Percentiles rank a stretch among this genome's conserved stretches.
Evolutionary conservation across 2,797 vertebrate species (phyloP).

Genomic region (Rhinella marina): DNA sequence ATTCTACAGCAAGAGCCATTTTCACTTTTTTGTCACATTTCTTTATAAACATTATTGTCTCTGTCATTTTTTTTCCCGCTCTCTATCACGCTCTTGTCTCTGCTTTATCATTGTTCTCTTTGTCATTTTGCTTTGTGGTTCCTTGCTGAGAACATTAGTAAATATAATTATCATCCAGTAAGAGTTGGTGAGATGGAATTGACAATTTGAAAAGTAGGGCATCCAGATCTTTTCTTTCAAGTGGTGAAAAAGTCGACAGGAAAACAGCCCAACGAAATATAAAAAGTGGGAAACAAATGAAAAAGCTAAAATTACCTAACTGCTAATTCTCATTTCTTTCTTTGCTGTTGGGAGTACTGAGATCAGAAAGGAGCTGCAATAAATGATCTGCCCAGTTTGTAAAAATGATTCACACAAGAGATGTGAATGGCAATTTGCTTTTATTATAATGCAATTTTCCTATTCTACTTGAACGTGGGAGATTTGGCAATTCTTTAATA

Average conservation of each 20-base stretch:
- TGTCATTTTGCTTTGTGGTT: neutral
- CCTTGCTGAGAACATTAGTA: slow-evolving; percentile 14
- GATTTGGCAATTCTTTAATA: neutral
- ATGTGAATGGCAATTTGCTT: neutral
- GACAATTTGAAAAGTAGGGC: slow-evolving; percentile 44
- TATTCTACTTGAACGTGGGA: neutral
- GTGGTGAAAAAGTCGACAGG: neutral
- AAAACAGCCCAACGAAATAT: neutral
- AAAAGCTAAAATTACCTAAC: neutral
- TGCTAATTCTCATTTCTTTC: neutral
- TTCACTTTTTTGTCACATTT: slow-evolving; percentile 8
- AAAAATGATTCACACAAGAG: neutral
- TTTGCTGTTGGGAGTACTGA: neutral
- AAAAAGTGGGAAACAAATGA: neutral
- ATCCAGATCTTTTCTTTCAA: slow-evolving; percentile 11
- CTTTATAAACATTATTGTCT: slow-evolving; percentile 29
- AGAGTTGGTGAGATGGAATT: neutral
- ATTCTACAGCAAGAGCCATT: neutral
- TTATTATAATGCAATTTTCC: neutral
- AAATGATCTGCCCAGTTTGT: neutral
- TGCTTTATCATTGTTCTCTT: slow-evolving; percentile 1
- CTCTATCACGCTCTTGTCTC: neutral
- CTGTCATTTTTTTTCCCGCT: neutral
- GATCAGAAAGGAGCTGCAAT: neutral
- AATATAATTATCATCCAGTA: slow-evolving; percentile 37